Evolutionary conservation across 2,888 invertebrate genomes (phyloP), one percentile per base, ranked within the genome.

Genomic region (Galerucella calmariensis): DNA sequence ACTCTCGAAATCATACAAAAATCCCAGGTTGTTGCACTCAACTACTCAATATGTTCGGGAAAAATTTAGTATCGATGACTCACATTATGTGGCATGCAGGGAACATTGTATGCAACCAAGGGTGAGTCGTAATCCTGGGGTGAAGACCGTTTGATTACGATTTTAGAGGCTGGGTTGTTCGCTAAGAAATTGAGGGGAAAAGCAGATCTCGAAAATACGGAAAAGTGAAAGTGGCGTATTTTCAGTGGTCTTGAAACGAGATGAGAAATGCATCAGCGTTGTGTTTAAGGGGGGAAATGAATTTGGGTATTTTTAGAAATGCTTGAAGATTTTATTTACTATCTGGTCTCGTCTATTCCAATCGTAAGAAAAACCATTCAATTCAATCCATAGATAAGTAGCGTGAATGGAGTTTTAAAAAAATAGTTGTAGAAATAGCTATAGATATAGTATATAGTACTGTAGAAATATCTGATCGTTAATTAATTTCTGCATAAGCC

Each of bases 41-140:
- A 41, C 59, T 48, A 44, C 71, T 68, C 68, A 62, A 71, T 68
- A 75, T 67, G 74, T 67, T 67, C 51, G 61, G 67, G 41, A 67
- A 63, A 76, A 76, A 75, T 72, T 74, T 67, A 72, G 79, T 79
- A 81, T 81, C 80, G 79, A 80, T 81, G 81, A 81, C 80, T 81
- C 81, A 81, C 75, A 79, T 77, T 78, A 67, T 48, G 58, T 61
- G 20, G 48, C 69, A 51, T 68, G 68, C 68, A 61, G 69, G 77
- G 77, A 77, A 75, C 69, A 72, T 68, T 75, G 69, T 78, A 76
- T 78, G 75, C 78, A 68, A 75, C 75, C 67, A 69, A 69, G 72
- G 67, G 75, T 72, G 75, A 72, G 75, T 67, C 24, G 44, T 48
- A 68, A 58, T 75, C 68, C 74, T 74, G 59, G 79, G 79, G 78